A percentile compares a stretch with the other conserved stretches of the same genome.
Evolutionary conservation across 1,140 invertebrate species (phyloP).

Genomic region (Spodoptera litura): DNA sequence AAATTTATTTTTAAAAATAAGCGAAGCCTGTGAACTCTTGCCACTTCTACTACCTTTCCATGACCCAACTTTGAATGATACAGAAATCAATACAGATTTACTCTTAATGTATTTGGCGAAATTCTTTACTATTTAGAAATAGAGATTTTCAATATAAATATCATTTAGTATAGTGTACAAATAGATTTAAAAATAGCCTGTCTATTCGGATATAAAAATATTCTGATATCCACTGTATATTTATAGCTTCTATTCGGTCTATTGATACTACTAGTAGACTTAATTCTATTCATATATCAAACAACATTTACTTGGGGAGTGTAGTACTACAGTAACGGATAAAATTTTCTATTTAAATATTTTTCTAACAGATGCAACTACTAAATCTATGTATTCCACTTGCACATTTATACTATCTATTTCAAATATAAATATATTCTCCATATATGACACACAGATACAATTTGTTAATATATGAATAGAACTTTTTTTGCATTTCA

Average conservation of each 20-base stretch:
- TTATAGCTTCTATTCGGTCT: constrained; percentile 63
- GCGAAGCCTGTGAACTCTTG: constrained; percentile 53
- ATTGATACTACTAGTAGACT: constrained; percentile 48
- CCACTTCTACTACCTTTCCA: constrained; percentile 49
- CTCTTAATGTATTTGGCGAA: constrained; percentile 48
- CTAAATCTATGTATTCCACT: constrained; percentile 17
- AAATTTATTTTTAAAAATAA: neutral
- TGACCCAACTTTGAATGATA: constrained; percentile 46
- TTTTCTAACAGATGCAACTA: constrained; percentile 15
- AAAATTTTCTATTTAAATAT: constrained; percentile 32
- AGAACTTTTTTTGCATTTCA: constrained; percentile 36
- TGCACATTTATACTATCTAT: constrained; percentile 27
- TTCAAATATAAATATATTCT: neutral
- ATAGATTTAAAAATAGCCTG: constrained; percentile 56
- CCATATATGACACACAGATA: neutral
- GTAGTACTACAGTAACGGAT: constrained; percentile 6
- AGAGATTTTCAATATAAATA: constrained; percentile 55
- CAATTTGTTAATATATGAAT: constrained; percentile 43
- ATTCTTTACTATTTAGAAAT: constrained; percentile 39
- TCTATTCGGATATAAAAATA: constrained; percentile 53
- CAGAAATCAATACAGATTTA: constrained; percentile 65
- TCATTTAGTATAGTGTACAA: constrained; percentile 48
- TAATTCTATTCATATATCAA: constrained; percentile 50
- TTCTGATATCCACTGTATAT: constrained; percentile 47
- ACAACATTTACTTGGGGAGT: neutral